Evolutionary conservation across 2,113 vertebrate species (phyloP).

Genomic region (Pardalotus punctatus): DNA sequence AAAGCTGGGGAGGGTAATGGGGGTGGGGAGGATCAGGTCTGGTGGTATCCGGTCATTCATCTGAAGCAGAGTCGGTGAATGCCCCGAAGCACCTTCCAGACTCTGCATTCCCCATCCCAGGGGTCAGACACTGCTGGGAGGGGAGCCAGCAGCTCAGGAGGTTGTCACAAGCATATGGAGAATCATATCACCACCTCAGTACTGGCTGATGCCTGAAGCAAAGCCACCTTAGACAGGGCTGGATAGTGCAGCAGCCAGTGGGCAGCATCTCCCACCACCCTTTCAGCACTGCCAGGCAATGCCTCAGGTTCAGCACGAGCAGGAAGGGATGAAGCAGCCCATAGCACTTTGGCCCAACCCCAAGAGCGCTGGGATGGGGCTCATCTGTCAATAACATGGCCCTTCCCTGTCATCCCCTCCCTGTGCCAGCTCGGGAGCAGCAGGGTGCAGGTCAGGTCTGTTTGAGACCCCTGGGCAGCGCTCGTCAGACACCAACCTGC

Average conservation of each 20-base stretch:
- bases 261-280: neutral
- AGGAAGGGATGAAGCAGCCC: neutral
- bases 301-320: neutral
- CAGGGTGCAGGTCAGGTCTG: neutral
- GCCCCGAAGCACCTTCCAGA: fast-evolving
- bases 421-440: fast-evolving
- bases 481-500: neutral
- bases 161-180: neutral
- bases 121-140: neutral
- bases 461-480: fast-evolving
- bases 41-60: fast-evolving
- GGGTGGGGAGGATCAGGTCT: neutral
- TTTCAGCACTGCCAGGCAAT: neutral
- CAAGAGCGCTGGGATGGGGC: neutral
- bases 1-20: neutral
- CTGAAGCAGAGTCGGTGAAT: fast-evolving
- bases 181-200: fast-evolving
- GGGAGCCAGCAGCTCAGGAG: neutral
- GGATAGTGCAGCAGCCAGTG: neutral
- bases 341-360: neutral
- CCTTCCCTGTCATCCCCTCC: neutral
- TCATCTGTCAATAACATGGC: neutral
- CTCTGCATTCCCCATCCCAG: fast-evolving
- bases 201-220: neutral
- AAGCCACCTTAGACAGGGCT: neutral